These are phyloP conservation scores for Leptodactylus fuscus DNA, from an alignment of 2,113 vertebrate genomes.

Conservation along the genomic window DNA sequence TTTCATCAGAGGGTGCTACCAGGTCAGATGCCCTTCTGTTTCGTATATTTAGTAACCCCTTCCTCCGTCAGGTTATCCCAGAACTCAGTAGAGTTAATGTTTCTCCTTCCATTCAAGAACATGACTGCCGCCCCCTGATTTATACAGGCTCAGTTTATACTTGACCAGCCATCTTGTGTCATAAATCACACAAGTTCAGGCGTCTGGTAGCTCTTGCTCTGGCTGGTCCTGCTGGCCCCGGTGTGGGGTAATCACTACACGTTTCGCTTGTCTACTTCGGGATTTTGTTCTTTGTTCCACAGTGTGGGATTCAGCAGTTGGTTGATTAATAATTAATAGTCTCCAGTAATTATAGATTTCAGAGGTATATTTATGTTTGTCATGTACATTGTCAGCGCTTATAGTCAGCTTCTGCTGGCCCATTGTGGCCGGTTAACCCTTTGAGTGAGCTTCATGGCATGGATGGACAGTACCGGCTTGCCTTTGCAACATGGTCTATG, in stretches of 20 bases:
- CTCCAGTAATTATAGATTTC: constrained; percentile 64
- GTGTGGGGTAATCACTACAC: constrained; percentile 17
- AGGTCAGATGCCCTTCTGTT: too few species aligned
- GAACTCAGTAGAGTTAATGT: too few species aligned
- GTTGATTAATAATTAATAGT: constrained; percentile 69
- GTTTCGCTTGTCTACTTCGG: constrained; percentile 17
- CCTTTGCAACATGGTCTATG: not conserved
- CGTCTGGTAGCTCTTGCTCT: not conserved
- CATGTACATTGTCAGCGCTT: not conserved
- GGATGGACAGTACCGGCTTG: too few species aligned
- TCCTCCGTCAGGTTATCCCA: too few species aligned
- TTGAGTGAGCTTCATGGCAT: not conserved
- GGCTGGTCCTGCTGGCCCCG: not conserved
- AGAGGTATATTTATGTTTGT: constrained; percentile 66
- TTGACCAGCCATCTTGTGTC: not conserved
- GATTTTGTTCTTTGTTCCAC: constrained; percentile 4
- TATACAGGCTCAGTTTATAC: not conserved
- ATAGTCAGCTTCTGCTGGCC: not conserved
- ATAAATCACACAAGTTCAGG: not conserved
- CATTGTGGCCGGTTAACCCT: not conserved
- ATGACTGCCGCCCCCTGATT: not conserved
- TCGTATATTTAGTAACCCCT: not conserved
- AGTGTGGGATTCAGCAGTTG: constrained; percentile 50
- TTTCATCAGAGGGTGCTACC: too few species aligned
- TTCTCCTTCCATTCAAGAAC: not conserved